Percentiles rank a stretch among this genome's conserved stretches.
Conservation (phyloP, 2,888 invertebrate genomes). For the Chydorus sphaericus region DNA sequence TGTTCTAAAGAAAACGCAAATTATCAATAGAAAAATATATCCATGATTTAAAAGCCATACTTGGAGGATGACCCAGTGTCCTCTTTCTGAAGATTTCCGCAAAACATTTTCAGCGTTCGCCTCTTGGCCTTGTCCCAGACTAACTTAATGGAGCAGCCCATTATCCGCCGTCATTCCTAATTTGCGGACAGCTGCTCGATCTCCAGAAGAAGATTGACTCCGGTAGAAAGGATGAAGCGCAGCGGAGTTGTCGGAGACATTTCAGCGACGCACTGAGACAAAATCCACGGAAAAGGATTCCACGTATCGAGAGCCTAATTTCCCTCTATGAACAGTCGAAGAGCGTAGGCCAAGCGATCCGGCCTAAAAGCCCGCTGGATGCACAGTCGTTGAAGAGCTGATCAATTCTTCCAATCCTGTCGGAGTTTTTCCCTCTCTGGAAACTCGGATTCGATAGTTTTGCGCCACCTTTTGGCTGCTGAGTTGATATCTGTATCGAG, state of each 20-base stretch:
- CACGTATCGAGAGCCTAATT: conserved; percentile 77
- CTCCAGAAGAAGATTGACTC: conserved; percentile 91
- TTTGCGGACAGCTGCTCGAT: conserved; percentile 71
- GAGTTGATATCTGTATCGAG: conserved; percentile 90
- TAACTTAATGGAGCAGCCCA: conserved; percentile 88
- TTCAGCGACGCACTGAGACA: conserved; percentile 86
- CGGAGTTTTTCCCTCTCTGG: conserved; percentile 95
- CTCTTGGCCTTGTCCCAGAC: conserved; percentile 86
- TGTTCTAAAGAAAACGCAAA: conserved; percentile 62
- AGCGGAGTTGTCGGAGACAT: conserved; percentile 85
- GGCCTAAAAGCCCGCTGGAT: conserved; percentile 88
- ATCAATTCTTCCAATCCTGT: conserved; percentile 95
- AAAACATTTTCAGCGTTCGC: conserved; percentile 85
- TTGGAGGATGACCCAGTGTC: conserved; percentile 91
- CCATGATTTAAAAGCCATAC: too few species aligned
- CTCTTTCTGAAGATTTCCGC: conserved; percentile 66
- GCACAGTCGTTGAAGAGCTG: conserved; percentile 79
- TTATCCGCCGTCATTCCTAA: conserved; percentile 66
- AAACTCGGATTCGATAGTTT: conserved; percentile 84
- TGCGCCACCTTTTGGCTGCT: conserved; percentile 93
- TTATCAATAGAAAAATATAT: too few species aligned
- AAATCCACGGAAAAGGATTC: conserved; percentile 81
- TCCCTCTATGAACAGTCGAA: conserved; percentile 90
- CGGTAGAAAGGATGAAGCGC: conserved; percentile 91
- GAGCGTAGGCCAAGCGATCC: conserved; percentile 91